These are phyloP conservation scores for Zoanthus sansibaricus DNA, from an alignment of 92 coral and sea anemone species.

Conservation along the genomic window DNA sequence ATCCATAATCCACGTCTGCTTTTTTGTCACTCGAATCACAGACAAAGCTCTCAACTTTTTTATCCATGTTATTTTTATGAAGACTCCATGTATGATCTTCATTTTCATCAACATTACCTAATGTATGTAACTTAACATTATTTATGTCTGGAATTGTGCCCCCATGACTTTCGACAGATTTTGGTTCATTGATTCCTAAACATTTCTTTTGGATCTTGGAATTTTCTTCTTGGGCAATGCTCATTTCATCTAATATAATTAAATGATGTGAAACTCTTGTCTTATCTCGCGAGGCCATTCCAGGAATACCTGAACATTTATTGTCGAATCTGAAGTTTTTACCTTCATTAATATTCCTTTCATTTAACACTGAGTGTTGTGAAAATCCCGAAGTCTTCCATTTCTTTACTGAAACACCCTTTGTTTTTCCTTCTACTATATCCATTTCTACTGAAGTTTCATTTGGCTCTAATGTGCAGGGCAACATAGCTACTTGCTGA, in stretches of 20 bases:
- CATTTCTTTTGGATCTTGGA: not conserved
- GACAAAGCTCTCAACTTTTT: not conserved
- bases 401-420: not conserved
- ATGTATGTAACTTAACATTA: not conserved
- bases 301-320: not conserved
- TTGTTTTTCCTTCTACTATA: not conserved
- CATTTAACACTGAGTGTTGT: not conserved
- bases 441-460: conserved; percentile 4
- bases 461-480: not conserved
- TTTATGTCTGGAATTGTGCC: not conserved
- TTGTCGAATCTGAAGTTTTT: not conserved
- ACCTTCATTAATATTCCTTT: not conserved
- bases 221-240: not conserved
- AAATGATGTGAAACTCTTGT: not conserved
- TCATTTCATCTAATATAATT: not conserved
- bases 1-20: not conserved
- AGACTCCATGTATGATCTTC: not conserved
- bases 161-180: not conserved
- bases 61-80: not conserved
- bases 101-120: not conserved
- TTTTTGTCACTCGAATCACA: not conserved
- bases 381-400: not conserved
- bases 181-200: not conserved
- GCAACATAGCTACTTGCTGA: not conserved
- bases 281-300: not conserved